Conservation (phyloP, 1,140 invertebrate genomes). For the Zaprionus davidi region DNA sequence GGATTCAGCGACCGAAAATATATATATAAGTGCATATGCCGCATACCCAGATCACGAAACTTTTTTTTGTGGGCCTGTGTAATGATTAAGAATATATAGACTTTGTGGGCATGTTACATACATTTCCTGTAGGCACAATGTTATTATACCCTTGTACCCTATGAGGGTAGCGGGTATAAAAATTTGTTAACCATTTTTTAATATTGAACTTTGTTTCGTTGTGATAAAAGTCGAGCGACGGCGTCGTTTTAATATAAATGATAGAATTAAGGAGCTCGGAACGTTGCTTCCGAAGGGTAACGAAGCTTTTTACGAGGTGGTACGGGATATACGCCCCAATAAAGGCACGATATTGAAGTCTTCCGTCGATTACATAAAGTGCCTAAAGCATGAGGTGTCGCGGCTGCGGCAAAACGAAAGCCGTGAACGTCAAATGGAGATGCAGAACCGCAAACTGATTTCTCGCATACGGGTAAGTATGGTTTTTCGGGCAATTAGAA, state of each 20-base stretch:
- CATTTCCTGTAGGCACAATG: background rate
- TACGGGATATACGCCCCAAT: conserved; percentile 94
- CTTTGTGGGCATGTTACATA: background rate
- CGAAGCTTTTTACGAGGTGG: conserved; percentile 95
- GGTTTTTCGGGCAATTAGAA: background rate
- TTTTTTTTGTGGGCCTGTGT: too few relatives aligned
- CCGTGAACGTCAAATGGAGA: conserved; percentile 91
- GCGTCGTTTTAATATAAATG: conserved; percentile 98
- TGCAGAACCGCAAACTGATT: conserved; percentile 92
- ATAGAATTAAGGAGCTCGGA: conserved; percentile 98
- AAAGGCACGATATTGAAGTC: conserved; percentile 99
- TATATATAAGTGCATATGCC: too few relatives aligned
- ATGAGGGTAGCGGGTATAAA: too few relatives aligned
- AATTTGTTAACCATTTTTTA: background rate
- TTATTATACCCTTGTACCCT: too few relatives aligned
- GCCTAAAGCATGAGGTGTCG: conserved; percentile 93
- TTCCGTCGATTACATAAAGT: conserved; percentile 97
- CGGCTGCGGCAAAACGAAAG: conserved; percentile 91
- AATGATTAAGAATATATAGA: too few relatives aligned
- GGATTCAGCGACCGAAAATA: too few relatives aligned
- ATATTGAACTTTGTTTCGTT: background rate
- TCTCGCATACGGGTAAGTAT: conserved; percentile 91
- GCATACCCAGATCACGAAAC: too few relatives aligned
- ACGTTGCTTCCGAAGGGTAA: conserved; percentile 96
- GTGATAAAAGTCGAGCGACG: conserved; percentile 92